Evolutionary conservation across 2,797 vertebrate species (phyloP).

Genomic region (Aldrovandia affinis): DNA sequence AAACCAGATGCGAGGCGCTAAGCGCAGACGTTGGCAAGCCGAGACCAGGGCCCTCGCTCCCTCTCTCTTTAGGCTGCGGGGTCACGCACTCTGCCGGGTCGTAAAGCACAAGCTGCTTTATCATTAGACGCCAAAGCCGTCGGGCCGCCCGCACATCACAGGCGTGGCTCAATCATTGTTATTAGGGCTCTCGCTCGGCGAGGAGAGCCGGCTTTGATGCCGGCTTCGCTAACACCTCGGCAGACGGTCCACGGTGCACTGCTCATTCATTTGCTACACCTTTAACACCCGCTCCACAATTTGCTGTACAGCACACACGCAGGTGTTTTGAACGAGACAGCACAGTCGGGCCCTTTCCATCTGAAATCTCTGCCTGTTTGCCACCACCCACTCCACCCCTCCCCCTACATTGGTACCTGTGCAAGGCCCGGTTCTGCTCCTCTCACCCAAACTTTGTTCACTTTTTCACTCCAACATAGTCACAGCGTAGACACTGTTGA

Average conservation of each 20-base stretch:
- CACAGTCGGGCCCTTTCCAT: background rate
- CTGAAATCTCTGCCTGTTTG: background rate
- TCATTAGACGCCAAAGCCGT: constrained; percentile 13
- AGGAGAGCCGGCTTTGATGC: background rate
- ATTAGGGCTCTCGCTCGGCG: background rate
- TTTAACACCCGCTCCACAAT: constrained; percentile 1
- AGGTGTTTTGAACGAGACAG: background rate
- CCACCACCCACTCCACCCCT: background rate
- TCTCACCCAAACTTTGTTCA: too few relatives aligned
- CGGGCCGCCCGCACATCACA: background rate
- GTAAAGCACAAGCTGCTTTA: background rate
- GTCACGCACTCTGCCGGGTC: background rate
- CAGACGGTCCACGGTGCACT: background rate
- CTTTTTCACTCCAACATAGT: too few relatives aligned
- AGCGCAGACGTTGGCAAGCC: constrained; percentile 19
- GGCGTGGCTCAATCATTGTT: background rate
- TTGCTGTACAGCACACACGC: background rate
- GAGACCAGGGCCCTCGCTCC: constrained; percentile 9
- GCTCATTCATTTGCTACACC: background rate
- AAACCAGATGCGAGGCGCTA: constrained; percentile 35
- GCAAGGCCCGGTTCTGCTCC: background rate
- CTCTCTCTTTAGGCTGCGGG: constrained; percentile 14
- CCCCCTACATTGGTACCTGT: background rate
- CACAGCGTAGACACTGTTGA: too few relatives aligned
- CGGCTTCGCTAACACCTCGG: background rate